Conservation (phyloP, 2,888 invertebrate genomes). For the Tinea semifulvella region DNA sequence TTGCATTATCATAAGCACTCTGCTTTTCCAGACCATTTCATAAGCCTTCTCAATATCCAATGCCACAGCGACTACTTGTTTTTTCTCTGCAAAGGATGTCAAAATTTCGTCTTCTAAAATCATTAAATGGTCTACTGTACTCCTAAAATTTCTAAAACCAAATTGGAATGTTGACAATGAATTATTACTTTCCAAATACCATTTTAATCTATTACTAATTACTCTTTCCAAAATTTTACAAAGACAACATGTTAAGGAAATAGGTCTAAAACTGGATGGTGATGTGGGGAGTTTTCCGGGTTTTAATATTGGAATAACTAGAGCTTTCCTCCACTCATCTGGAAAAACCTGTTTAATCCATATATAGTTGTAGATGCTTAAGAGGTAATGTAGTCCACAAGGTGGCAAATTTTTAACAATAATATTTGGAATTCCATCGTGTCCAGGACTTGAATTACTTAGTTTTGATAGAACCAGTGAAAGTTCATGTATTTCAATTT, state of each 20-base stretch:
- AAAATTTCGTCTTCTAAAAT: conserved; percentile 18
- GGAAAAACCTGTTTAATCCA: conserved; percentile 19
- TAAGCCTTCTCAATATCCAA: conserved; percentile 20
- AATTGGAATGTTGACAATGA: conserved; percentile 16
- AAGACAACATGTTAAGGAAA: conserved; percentile 18
- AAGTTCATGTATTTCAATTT: conserved; percentile 16
- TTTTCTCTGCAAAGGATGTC: conserved; percentile 17
- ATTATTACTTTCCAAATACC: conserved; percentile 16
- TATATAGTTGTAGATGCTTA: conserved; percentile 6
- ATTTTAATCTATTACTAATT: conserved; percentile 18
- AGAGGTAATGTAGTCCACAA: conserved; percentile 15
- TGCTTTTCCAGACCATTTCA: conserved; percentile 21
- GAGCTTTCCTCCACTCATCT: conserved; percentile 19
- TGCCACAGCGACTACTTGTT: conserved; percentile 16
- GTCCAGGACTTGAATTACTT: conserved; percentile 18
- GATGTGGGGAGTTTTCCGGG: conserved; percentile 16
- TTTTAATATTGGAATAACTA: conserved; percentile 20
- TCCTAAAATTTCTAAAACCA: conserved; percentile 19
- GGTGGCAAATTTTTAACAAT: conserved; percentile 19
- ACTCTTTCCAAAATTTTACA: conserved; percentile 20
- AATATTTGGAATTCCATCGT: conserved; percentile 18
- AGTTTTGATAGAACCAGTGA: conserved; percentile 11
- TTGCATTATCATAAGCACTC: conserved; percentile 14
- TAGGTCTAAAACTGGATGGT: conserved; percentile 19
- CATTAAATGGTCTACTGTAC: conserved; percentile 18